Percentiles rank a stretch among this genome's conserved stretches.
phyloP scores from a whole-genome alignment of 2,797 vertebrate genomes.

The Huso huso region DNA sequence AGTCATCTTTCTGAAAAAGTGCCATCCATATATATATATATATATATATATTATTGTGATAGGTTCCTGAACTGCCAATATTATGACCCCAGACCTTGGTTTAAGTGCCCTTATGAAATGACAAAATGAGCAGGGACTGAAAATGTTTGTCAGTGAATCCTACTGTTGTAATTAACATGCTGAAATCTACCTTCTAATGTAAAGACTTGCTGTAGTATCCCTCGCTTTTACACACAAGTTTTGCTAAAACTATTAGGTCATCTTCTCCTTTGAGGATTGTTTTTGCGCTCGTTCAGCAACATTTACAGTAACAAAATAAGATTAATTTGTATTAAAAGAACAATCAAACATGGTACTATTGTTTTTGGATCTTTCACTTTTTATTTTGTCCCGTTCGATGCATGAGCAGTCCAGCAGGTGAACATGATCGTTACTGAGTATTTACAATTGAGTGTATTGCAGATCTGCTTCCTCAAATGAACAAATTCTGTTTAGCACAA shows the following conservation, averaged over 20 bases:
- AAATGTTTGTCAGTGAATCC: slow-evolving; percentile 5
- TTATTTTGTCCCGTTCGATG: slow-evolving; percentile 31
- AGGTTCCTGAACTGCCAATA: slow-evolving; percentile 50
- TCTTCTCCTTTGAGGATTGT: slow-evolving; percentile 40
- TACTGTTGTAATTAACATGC: slow-evolving; percentile 46
- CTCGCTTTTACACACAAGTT: neutral
- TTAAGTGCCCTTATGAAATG: slow-evolving; percentile 22
- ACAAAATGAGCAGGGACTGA: neutral
- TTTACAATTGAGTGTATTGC: neutral
- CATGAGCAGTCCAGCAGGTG: neutral
- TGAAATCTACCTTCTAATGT: slow-evolving; percentile 36
- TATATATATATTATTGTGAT: slow-evolving; percentile 19
- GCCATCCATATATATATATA: neutral
- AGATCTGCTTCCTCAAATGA: neutral
- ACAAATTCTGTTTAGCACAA: slow-evolving; percentile 33
- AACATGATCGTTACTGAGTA: neutral
- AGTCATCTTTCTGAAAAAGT: neutral
- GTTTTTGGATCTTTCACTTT: slow-evolving; percentile 32
- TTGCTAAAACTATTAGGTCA: slow-evolving; percentile 41
- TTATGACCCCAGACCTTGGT: slow-evolving; percentile 56
- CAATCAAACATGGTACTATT: slow-evolving; percentile 37
- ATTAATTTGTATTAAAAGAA: slow-evolving; percentile 35
- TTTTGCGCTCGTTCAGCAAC: slow-evolving; percentile 14
- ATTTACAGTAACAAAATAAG: neutral
- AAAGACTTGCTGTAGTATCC: slow-evolving; percentile 32